A percentile compares a stretch with the other conserved stretches of the same genome.
These are phyloP conservation scores for Drosophila nigrodunni DNA, from an alignment of 1,140 invertebrate species.

Conservation along the genomic window DNA sequence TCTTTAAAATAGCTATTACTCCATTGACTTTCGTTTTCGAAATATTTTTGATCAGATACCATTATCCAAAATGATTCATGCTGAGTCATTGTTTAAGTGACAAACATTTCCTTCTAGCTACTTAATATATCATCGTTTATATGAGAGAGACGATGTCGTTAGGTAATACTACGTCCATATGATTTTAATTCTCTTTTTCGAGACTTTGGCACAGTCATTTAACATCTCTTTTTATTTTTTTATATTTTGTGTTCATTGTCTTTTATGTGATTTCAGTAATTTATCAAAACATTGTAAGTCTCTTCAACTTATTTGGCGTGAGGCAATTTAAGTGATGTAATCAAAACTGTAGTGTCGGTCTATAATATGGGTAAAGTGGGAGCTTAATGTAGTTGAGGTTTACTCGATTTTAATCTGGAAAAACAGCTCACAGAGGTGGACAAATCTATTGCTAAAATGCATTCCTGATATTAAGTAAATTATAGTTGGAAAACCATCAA, in stretches of 20 bases:
- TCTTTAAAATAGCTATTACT: background rate
- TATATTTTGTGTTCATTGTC: constrained; percentile 1
- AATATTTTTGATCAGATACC: background rate
- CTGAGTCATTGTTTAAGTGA: constrained; percentile 23
- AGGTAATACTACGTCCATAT: constrained; percentile 17
- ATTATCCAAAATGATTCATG: constrained; percentile 23
- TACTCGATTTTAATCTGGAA: background rate
- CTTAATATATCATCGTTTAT: constrained; percentile 1
- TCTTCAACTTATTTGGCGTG: constrained; percentile 24
- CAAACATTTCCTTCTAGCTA: constrained; percentile 11
- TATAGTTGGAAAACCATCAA: no score
- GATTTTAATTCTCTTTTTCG: constrained; percentile 21
- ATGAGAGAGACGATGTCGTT: constrained; percentile 6
- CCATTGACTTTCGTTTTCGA: background rate
- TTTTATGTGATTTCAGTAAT: constrained; percentile 35
- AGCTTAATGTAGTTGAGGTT: background rate
- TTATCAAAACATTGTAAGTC: constrained; percentile 48
- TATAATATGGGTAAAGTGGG: background rate
- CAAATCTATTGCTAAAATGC: background rate
- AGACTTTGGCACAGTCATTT: constrained; percentile 20
- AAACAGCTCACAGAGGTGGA: background rate
- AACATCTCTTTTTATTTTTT: constrained; percentile 18
- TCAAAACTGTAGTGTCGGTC: background rate
- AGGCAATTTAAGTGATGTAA: constrained; percentile 9
- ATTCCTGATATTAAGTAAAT: no score